A percentile compares a stretch with the other conserved stretches of the same genome.
These are phyloP conservation scores for Leucoraja erinaceus DNA, from an alignment of 2,113 vertebrate species.

Conservation along the genomic window DNA sequence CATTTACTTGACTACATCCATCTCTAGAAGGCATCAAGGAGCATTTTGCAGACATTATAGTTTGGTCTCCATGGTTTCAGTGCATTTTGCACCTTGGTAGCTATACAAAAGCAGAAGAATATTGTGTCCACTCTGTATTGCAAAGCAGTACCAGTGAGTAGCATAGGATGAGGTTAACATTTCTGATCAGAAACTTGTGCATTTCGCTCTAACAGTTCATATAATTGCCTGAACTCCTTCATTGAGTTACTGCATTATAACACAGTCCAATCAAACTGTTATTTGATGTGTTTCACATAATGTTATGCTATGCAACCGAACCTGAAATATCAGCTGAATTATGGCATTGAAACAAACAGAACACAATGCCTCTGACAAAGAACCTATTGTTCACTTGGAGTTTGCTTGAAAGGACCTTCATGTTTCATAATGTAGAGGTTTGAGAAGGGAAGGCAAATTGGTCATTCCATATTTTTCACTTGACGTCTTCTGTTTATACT, in stretches of 20 bases:
- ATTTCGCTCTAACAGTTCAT: background rate
- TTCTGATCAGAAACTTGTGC: background rate
- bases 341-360: slow-evolving; percentile 20
- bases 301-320: slow-evolving; percentile 10
- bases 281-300: slow-evolving; percentile 3
- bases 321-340: slow-evolving; percentile 16
- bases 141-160: background rate
- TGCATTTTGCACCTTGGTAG: slow-evolving; percentile 5
- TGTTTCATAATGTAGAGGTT: background rate
- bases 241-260: background rate
- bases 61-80: slow-evolving; percentile 5
- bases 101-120: background rate
- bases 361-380: background rate
- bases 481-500: slow-evolving; percentile 35
- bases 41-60: background rate
- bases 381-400: background rate
- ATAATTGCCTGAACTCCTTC: background rate
- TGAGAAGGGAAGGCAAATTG: slow-evolving; percentile 35
- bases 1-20: background rate
- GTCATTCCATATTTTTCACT: slow-evolving; percentile 30
- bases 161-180: background rate
- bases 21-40: background rate
- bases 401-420: background rate
- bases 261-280: background rate
- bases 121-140: background rate